A percentile compares a stretch with the other conserved stretches of the same genome.
phyloP scores from a whole-genome alignment of 1,140 invertebrate genomes.

The Heliconius melpomene region DNA sequence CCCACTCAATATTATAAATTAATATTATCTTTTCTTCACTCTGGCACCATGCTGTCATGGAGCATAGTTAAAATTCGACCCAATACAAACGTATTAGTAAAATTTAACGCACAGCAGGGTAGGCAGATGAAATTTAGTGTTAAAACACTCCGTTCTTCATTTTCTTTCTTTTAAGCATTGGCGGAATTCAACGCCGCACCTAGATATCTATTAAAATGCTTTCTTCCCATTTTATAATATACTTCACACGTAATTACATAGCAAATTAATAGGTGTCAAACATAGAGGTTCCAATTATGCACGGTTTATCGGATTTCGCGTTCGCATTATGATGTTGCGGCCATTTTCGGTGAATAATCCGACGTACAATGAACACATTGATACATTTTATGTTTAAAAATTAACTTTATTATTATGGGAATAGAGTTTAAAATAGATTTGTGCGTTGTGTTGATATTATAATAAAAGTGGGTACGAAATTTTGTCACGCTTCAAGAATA shows the following conservation, averaged over 20 bases:
- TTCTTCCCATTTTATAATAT: not conserved
- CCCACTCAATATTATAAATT: too few relatives aligned
- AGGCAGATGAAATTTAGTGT: too few relatives aligned
- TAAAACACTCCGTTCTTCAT: too few relatives aligned
- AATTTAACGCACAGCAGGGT: too few relatives aligned
- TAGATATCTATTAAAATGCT: not conserved
- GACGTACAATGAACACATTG: conserved; percentile 14
- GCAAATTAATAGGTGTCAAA: conserved; percentile 33
- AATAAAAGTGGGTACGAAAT: conserved; percentile 1
- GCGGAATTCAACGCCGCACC: too few relatives aligned
- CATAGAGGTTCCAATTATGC: conserved; percentile 32
- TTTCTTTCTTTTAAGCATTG: too few relatives aligned
- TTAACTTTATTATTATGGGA: not conserved
- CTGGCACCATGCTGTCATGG: too few relatives aligned
- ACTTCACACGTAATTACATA: conserved; percentile 6
- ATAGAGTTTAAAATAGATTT: not conserved
- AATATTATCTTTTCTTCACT: too few relatives aligned
- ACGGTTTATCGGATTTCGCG: conserved; percentile 32
- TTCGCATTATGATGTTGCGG: conserved; percentile 28
- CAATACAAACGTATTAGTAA: too few relatives aligned
- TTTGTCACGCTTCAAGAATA: conserved; percentile 13
- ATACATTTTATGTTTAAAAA: not conserved
- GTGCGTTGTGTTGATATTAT: not conserved
- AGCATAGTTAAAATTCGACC: too few relatives aligned
- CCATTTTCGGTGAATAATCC: conserved; percentile 16